phyloP scores from a whole-genome alignment of 2,113 vertebrate genomes.

The Elachura formosa region DNA sequence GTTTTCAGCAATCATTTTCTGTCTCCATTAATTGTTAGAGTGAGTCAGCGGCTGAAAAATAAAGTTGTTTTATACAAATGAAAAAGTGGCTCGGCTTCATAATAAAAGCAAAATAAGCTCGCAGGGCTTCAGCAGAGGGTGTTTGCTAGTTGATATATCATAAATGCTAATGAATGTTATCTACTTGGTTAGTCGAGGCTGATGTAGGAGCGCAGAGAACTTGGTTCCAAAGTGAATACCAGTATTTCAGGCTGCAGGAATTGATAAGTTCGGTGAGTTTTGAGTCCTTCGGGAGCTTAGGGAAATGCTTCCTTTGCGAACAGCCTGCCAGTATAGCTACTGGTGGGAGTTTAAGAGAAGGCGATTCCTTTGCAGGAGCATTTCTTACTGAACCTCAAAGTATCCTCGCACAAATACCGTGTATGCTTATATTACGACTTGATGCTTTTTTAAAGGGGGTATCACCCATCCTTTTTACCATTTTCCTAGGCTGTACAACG shows the following conservation, averaged over 20 bases:
- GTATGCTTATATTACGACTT: not conserved
- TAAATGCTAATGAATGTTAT: not conserved
- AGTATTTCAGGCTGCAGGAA: not conserved
- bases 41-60: not conserved
- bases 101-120: not conserved
- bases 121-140: not conserved
- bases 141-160: not conserved
- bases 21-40: not conserved
- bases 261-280: not conserved
- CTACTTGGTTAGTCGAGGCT: not conserved
- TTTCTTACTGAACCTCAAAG: not conserved
- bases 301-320: not conserved
- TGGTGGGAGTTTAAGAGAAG: not conserved
- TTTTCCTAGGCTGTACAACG: not conserved
- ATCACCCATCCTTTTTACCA: not conserved
- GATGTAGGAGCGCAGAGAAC: not conserved
- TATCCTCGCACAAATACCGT: not conserved
- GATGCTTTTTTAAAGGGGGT: not conserved
- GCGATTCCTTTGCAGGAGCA: not conserved
- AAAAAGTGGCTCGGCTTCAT: not conserved
- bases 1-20: not conserved
- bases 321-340: not conserved
- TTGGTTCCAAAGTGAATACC: not conserved
- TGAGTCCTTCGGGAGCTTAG: accelerated
- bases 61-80: not conserved